Percentiles rank a stretch among this genome's conserved stretches.
These are phyloP conservation scores for Glyptemys insculpta DNA, from an alignment of 2,797 vertebrate species.

Conservation along the genomic window DNA sequence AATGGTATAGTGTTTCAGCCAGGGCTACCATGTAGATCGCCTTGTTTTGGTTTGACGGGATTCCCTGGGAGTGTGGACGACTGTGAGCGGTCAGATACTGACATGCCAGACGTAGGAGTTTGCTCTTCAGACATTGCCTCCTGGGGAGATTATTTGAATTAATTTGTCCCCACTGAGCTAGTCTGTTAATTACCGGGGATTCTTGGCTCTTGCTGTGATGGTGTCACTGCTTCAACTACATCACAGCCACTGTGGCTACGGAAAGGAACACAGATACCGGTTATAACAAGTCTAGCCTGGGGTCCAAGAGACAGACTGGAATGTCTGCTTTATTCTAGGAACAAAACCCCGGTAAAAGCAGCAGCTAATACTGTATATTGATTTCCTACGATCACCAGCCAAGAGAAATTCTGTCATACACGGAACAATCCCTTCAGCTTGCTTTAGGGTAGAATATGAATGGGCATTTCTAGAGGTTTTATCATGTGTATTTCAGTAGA, in stretches of 20 bases:
- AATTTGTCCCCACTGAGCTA: not conserved
- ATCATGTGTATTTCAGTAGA: not conserved
- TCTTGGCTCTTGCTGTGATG: not conserved
- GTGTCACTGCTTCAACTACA: not conserved
- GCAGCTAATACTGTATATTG: not conserved
- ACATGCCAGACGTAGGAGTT: not conserved
- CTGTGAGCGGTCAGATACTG: not conserved
- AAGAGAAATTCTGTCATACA: not conserved
- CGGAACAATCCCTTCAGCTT: not conserved
- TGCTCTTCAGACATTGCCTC: accelerated
- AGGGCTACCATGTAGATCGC: not conserved
- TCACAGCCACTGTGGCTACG: not conserved
- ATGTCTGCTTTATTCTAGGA: not conserved
- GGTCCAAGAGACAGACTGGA: not conserved
- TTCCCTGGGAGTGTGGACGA: not conserved
- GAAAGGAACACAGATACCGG: not conserved
- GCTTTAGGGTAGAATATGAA: not conserved
- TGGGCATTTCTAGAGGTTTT: not conserved
- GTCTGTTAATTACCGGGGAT: not conserved
- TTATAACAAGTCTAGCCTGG: not conserved
- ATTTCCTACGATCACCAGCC: not conserved
- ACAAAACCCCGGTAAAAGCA: not conserved
- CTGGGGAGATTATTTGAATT: not conserved
- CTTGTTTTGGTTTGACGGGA: not conserved
- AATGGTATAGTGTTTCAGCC: not conserved